Conservation (phyloP, 2,797 vertebrate genomes). For the Carapus acus region DNA sequence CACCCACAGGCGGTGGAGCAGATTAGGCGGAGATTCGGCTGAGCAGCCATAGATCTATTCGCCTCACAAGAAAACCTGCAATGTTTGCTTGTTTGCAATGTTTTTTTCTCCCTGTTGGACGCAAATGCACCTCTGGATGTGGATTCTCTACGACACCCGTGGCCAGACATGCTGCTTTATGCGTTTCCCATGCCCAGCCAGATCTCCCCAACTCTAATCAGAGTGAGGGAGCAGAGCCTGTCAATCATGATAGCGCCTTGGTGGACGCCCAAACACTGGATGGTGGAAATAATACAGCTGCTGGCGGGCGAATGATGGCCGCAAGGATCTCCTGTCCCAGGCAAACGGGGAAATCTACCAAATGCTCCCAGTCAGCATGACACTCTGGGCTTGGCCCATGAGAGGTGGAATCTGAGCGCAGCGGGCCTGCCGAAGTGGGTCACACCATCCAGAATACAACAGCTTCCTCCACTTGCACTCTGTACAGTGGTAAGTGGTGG, state of each 20-base stretch:
- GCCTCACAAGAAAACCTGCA: constrained; percentile 1
- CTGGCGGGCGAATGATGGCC: not conserved
- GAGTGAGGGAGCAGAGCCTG: too few species aligned
- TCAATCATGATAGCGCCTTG: not conserved
- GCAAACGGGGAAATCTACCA: not conserved
- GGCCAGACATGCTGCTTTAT: constrained; percentile 12
- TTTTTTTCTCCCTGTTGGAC: constrained; percentile 16
- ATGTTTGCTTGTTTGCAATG: constrained; percentile 10
- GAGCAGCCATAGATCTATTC: constrained; percentile 7
- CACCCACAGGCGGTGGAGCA: not conserved
- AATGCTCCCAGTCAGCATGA: not conserved
- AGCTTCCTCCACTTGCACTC: not conserved
- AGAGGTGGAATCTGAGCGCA: constrained; percentile 4
- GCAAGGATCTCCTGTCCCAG: constrained; percentile 13
- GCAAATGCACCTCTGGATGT: not conserved
- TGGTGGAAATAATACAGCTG: constrained; percentile 1
- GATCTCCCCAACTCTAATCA: not conserved
- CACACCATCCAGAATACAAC: constrained; percentile 8
- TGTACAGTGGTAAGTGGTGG: constrained; percentile 1
- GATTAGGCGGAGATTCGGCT: not conserved
- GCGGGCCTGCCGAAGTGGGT: not conserved
- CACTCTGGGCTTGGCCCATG: constrained; percentile 18
- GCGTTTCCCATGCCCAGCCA: constrained; percentile 13
- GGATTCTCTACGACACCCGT: constrained; percentile 9
- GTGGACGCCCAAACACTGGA: constrained; percentile 1